Percentiles rank a stretch among this genome's conserved stretches.
Conservation (phyloP, 1,140 invertebrate genomes). For the Zaprionus nigranus region DNA sequence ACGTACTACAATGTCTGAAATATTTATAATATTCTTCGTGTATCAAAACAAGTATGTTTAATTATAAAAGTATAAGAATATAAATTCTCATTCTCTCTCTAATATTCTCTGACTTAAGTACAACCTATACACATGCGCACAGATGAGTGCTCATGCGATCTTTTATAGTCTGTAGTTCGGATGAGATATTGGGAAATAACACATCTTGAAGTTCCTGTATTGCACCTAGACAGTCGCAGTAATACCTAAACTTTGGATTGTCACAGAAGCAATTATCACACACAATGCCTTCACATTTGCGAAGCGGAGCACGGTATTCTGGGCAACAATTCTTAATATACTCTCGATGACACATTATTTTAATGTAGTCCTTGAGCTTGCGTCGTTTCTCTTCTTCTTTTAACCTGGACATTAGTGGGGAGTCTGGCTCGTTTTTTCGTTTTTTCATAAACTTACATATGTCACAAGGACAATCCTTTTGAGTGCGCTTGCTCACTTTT, state of each 20-base stretch:
- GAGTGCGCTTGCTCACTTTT: not conserved
- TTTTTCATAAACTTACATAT: constrained; percentile 47
- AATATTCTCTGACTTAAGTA: too few relatives aligned
- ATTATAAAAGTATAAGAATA: too few relatives aligned
- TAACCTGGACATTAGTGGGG: constrained; percentile 49
- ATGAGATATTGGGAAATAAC: too few relatives aligned
- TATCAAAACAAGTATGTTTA: too few relatives aligned
- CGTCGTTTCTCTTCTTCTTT: constrained; percentile 33
- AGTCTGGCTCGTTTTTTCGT: constrained; percentile 19
- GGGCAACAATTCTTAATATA: constrained; percentile 24
- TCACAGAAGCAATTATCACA: constrained; percentile 37
- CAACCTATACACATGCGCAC: too few relatives aligned
- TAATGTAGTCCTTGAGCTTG: constrained; percentile 42
- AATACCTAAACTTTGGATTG: constrained; percentile 23
- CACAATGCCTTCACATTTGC: constrained; percentile 43
- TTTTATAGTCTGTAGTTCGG: too few relatives aligned
- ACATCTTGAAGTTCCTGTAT: constrained; percentile 45
- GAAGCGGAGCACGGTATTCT: constrained; percentile 1
- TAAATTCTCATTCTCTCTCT: too few relatives aligned
- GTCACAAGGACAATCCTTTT: constrained; percentile 51
- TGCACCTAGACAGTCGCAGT: constrained; percentile 44
- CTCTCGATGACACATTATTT: constrained; percentile 45
- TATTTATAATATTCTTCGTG: too few relatives aligned
- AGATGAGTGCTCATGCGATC: too few relatives aligned
- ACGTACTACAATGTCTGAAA: too few relatives aligned